These are phyloP conservation scores for Sorex araneus DNA, from an alignment of 2,113 vertebrate species.

Conservation along the genomic window DNA sequence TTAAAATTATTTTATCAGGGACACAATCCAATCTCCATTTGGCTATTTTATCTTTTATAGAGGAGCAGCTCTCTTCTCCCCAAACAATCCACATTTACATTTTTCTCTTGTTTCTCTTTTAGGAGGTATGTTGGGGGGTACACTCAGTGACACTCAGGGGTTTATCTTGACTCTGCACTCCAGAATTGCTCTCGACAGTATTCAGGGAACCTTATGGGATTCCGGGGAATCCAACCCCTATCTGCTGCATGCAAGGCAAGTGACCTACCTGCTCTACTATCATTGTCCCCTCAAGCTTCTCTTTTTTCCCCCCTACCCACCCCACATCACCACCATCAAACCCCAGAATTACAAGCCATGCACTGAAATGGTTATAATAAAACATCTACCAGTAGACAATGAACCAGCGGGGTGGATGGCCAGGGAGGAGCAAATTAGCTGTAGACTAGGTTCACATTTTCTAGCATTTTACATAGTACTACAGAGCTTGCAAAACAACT, in stretches of 20 bases:
- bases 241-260: no score
- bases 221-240: no score
- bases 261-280: no score
- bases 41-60: constrained; percentile 71
- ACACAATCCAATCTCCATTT: constrained; percentile 58
- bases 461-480: neutral
- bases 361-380: neutral
- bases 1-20: constrained; percentile 57
- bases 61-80: constrained; percentile 38
- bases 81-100: constrained; percentile 45
- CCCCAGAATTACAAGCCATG: neutral
- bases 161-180: no score
- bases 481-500: neutral
- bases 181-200: no score
- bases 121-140: no score
- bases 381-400: neutral
- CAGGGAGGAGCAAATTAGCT: no score
- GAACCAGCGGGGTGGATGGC: no score
- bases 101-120: constrained; percentile 45
- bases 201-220: no score
- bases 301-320: neutral
- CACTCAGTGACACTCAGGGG: no score
- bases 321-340: neutral
- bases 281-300: neutral
- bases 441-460: neutral